Conservation (phyloP, 2,888 invertebrate species). For the Nematopogon swammerdamellus region DNA sequence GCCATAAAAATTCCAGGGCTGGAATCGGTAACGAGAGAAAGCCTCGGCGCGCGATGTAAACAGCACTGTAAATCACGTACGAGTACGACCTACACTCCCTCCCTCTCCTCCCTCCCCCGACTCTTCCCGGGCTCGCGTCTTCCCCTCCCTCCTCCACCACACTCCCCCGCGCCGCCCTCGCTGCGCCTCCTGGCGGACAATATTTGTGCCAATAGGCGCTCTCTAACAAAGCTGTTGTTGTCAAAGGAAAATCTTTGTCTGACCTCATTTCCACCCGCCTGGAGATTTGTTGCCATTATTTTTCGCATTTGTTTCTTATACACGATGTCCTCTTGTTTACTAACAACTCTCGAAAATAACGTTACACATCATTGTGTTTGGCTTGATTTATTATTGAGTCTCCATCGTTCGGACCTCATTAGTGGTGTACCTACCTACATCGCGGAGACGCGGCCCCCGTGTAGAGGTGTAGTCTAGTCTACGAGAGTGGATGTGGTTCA, state of each 20-base stretch:
- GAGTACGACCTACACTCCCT: constrained; percentile 18
- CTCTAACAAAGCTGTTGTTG: constrained; percentile 51
- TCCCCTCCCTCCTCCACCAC: neutral
- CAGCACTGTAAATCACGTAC: constrained; percentile 48
- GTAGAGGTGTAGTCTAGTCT: no score
- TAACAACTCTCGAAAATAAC: neutral
- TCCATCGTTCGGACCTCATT: no score
- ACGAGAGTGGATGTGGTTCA: no score
- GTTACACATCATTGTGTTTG: neutral
- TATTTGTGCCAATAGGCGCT: constrained; percentile 53
- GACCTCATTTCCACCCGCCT: constrained; percentile 41
- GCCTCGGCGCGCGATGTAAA: constrained; percentile 29
- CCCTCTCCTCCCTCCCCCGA: neutral
- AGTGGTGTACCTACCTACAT: no score
- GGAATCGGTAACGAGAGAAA: neutral
- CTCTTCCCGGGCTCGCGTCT: constrained; percentile 5
- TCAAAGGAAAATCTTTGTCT: constrained; percentile 36
- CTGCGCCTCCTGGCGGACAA: constrained; percentile 43
- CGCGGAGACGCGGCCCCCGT: no score
- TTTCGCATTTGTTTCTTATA: neutral
- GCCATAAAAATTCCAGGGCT: constrained; percentile 23
- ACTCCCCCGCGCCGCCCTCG: neutral
- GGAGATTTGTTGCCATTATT: constrained; percentile 24
- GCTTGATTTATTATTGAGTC: neutral
- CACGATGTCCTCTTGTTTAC: neutral